phyloP scores from a whole-genome alignment of 2,113 vertebrate genomes.

The Oreochromis aureus region DNA sequence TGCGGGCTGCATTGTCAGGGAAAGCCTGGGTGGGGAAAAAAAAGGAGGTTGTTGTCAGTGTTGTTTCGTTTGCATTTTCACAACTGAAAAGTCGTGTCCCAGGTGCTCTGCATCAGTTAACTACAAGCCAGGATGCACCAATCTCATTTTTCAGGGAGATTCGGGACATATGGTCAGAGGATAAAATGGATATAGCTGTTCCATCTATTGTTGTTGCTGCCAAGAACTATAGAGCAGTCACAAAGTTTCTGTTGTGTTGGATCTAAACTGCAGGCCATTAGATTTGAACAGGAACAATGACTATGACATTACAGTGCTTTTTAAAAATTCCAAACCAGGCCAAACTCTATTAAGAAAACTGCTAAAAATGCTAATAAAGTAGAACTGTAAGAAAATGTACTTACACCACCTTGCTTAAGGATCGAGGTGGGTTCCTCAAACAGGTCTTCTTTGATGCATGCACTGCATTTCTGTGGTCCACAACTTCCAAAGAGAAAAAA shows the following conservation, averaged over 20 bases:
- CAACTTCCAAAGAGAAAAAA: slow-evolving; percentile 63
- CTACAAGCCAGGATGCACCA: background rate
- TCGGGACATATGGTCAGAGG: background rate
- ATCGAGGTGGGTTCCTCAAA: slow-evolving; percentile 91
- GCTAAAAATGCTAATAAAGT: background rate
- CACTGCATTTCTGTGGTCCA: slow-evolving; percentile 90
- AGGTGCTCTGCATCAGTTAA: background rate
- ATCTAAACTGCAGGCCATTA: background rate
- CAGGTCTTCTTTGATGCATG: slow-evolving; percentile 91
- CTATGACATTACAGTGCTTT: background rate
- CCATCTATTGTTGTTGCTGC: background rate
- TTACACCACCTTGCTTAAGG: slow-evolving; percentile 86
- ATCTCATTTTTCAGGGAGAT: background rate
- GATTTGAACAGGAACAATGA: background rate
- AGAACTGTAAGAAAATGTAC: slow-evolving; percentile 32
- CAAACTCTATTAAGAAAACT: background rate
- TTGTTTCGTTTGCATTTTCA: background rate
- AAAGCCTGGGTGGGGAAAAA: slow-evolving; percentile 78
- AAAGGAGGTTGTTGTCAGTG: background rate
- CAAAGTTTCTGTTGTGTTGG: background rate
- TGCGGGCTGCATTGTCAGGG: slow-evolving; percentile 91
- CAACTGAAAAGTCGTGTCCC: background rate
- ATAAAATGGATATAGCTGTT: background rate
- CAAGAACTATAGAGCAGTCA: background rate
- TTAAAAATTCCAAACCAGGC: background rate